Evolutionary conservation across 2,113 vertebrate genomes (phyloP).

Genomic region (Proteles cristata): DNA sequence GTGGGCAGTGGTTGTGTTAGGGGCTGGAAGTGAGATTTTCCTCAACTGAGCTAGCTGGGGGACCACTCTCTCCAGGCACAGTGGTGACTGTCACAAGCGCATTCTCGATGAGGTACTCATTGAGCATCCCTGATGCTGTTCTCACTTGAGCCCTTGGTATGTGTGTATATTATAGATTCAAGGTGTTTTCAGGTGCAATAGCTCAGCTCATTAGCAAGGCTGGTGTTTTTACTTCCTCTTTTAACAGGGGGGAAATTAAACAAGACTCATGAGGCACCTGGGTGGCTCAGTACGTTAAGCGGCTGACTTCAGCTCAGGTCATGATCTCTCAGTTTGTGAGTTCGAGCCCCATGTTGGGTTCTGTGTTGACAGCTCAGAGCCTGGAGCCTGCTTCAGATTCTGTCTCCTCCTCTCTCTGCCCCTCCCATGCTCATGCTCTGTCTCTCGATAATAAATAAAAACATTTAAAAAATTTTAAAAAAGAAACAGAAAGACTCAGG

Average conservation of each 20-base stretch:
- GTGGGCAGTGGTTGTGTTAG: not conserved
- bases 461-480: not conserved
- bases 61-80: not conserved
- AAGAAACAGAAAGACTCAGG: not conserved
- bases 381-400: too few species aligned
- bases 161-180: too few species aligned
- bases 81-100: not conserved
- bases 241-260: not conserved
- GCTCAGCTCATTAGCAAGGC: not conserved
- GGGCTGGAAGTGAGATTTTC: not conserved
- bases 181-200: not conserved
- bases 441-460: too few species aligned
- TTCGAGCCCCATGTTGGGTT: too few species aligned
- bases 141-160: not conserved
- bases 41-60: not conserved
- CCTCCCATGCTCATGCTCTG: too few species aligned
- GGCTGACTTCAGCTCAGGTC: too few species aligned
- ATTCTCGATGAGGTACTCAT: not conserved
- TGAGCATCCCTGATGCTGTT: not conserved
- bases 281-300: too few species aligned
- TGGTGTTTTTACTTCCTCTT: not conserved
- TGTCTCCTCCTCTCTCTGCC: too few species aligned
- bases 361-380: too few species aligned
- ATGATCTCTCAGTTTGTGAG: too few species aligned
- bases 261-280: too few species aligned